These are phyloP conservation scores for Accipiter cooperii DNA, from an alignment of 2,113 vertebrate species.

Conservation along the genomic window DNA sequence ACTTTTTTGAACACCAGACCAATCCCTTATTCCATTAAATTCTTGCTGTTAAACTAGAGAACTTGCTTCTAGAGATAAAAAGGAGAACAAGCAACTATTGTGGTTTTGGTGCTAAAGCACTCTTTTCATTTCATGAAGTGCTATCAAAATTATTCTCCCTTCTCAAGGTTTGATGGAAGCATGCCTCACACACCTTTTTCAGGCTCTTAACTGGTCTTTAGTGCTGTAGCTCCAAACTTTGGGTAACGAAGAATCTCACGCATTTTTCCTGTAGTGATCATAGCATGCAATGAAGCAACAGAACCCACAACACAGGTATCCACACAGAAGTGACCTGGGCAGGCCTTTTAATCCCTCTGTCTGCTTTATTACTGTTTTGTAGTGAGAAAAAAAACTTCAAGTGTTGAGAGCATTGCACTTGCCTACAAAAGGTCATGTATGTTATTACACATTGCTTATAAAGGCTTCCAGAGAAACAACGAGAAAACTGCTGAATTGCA, in stretches of 20 bases:
- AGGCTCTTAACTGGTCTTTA: not conserved
- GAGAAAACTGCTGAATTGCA: not conserved
- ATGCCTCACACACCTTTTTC: not conserved
- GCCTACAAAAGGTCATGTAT: accelerated
- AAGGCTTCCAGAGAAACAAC: not conserved
- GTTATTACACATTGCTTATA: not conserved
- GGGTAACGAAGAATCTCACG: not conserved
- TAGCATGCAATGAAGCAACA: not conserved
- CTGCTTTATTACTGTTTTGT: not conserved
- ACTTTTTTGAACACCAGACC: not conserved
- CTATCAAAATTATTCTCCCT: not conserved
- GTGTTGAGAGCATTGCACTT: accelerated
- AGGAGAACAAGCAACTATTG: not conserved
- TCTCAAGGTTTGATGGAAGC: not conserved
- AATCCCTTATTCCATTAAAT: not conserved
- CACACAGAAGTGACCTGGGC: not conserved
- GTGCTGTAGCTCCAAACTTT: not conserved
- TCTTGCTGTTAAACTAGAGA: not conserved
- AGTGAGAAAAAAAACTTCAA: not conserved
- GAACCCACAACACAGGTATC: not conserved
- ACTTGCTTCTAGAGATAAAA: not conserved
- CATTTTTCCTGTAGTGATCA: not conserved
- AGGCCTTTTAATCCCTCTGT: not conserved
- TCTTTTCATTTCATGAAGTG: not conserved
- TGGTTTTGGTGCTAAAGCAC: not conserved